Evolutionary conservation across 2,113 vertebrate genomes (phyloP).

Genomic region (Chauna torquata): DNA sequence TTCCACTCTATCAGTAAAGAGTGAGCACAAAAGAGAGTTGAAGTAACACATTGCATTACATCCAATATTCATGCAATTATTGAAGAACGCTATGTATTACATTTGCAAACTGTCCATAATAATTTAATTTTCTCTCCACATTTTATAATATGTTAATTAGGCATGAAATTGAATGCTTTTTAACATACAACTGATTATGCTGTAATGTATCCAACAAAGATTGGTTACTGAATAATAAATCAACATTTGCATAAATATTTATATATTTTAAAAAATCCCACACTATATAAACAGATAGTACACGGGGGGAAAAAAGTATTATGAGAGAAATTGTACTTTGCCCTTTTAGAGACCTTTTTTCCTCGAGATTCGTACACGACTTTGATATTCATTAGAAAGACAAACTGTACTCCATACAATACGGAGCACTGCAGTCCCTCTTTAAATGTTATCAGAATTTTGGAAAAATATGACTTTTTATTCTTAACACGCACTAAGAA

Average conservation of each 20-base stretch:
- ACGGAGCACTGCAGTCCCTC: not conserved
- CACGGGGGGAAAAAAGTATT: not conserved
- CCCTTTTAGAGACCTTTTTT: not conserved
- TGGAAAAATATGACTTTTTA: not conserved
- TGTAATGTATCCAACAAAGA: constrained; percentile 69
- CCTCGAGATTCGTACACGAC: not conserved
- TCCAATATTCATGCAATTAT: constrained; percentile 71
- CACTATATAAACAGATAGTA: constrained; percentile 24
- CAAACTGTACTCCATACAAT: not conserved
- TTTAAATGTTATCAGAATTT: not conserved
- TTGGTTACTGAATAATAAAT: constrained; percentile 73
- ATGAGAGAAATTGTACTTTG: not conserved
- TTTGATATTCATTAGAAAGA: not conserved
- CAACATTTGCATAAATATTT: constrained; percentile 67
- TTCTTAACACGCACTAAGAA: not conserved
- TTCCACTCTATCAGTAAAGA: constrained; percentile 1
- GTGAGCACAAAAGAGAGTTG: constrained; percentile 12
- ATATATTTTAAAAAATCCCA: not conserved
- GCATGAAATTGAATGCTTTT: constrained; percentile 74
- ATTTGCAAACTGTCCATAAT: constrained; percentile 77
- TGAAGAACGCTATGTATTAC: constrained; percentile 65
- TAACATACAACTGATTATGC: constrained; percentile 74
- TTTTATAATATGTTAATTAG: constrained; percentile 75
- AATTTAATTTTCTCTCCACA: constrained; percentile 72
- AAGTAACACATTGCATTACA: constrained; percentile 53